Evolutionary conservation across 1,140 invertebrate species (phyloP), one percentile per base, ranked within the genome.

Genomic region (Pseudomyrmex dendroicus): DNA sequence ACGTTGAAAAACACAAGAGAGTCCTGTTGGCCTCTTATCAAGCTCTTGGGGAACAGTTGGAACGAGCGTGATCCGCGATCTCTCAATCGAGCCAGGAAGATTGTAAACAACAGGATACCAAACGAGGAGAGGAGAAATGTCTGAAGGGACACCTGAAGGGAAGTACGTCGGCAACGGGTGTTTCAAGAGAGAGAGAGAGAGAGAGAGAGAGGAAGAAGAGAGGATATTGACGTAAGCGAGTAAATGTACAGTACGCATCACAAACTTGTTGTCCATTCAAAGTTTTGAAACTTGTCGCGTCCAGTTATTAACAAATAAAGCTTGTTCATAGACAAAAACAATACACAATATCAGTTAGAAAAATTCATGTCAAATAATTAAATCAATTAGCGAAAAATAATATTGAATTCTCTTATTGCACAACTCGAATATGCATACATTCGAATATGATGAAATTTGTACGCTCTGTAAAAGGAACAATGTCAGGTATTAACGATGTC

Each of bases 1-100:
- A n/a, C 52, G 20, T 67, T 72, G 52, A 54, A 44, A 72, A 80
- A 72, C 22, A 25, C 44, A 66, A 80, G 76, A 78, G 74, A 78
- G 74, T 80, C 70, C 76, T 66, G 76, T 80, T 80, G 66, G 52
- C 8, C 59, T 62, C 20, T 48, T 15, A 61, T 64, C 48, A 8
- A 12, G 20, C 9, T 54, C 50, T 70, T 44, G 64, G 44, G 17
- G 20, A 44, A 20, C 64, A 35, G 76, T 54, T 67, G 63, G 13
- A 17, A 56, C 62, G 74, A 48, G 25, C 52, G 25, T 35, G 62
- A 66, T 66, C 57, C 73, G 22, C 73, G 61, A 64, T 64, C 12
- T 77, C 63, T 77, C 0, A 13, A 48, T 20, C 59, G 73, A 44
- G 59, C 48, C 54, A 59, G 54, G 22, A 72, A 70, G 66, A 70